Evolutionary conservation across 2,113 vertebrate genomes (phyloP), one percentile per base, ranked within the genome.

Genomic region (Phalacrocorax carbo): DNA sequence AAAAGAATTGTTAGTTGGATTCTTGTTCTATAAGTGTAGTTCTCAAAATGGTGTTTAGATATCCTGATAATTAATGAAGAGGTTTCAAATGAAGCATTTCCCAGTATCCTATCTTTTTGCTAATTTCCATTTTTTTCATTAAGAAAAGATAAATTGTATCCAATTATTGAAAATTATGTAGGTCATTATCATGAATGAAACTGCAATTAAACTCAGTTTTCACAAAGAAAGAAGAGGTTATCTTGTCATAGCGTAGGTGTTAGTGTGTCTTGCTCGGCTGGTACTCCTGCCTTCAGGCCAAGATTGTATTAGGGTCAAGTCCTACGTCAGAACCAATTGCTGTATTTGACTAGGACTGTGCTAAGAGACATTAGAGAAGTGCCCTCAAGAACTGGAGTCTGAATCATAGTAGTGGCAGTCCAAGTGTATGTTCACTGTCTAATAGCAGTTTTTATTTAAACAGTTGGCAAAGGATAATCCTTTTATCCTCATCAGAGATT

Each of bases 91-190:
- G 68, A 94, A 96, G 51, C 71, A 77, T 97, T 94, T 94, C 79
- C 71, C 64, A 78, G 38, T 92, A 66, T 76, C 77, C 49, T 73
- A 65, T 94, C 84, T 94, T 81, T 77, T 91, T 92, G 61, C 94
- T 95, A 96, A 97, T 98, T 96, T 95, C 64, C 88, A 17, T 83
- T 92, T 93, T 94, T 96, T 96, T 94, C 83, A 96, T 97, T 94
- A 97, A 95, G 85, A 96, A 96, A 94, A 96, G 96, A 97, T 90
- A 95, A 95, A 97, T 95, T 95, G 75, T 86, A 90, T 88, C 78
- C 90, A 97, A 92, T 96, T 96, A 95, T 76, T 93, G 78, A 95
- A 97, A 97, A 96, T 96, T 95, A 97, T 96, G 88, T 97, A 88
- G 93, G 94, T 94, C 94, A 93, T 98, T 97, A 94, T 95, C 83